Evolutionary conservation across 2,797 vertebrate genomes (phyloP).

Genomic region (Diglossa cyanea): DNA sequence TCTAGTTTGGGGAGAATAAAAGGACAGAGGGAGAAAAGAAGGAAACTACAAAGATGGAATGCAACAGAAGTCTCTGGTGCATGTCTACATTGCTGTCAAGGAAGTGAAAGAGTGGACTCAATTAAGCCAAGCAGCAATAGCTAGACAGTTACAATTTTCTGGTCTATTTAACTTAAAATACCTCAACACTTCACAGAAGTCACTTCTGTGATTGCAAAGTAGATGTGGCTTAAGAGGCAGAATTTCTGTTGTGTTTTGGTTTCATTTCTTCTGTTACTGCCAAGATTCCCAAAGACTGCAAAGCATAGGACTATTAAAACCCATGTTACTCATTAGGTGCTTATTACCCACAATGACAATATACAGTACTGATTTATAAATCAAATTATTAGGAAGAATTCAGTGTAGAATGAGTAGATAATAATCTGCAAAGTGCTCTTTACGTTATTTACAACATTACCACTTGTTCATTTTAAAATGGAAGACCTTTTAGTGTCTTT

Average conservation of each 20-base stretch:
- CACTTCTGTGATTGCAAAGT: neutral
- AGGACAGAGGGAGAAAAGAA: neutral
- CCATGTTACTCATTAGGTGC: neutral
- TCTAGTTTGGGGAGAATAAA: neutral
- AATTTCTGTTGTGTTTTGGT: neutral
- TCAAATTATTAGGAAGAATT: neutral
- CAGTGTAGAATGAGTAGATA: neutral
- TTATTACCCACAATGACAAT: neutral
- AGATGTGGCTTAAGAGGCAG: neutral
- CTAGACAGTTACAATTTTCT: neutral
- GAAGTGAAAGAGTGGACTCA: neutral
- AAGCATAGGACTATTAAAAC: neutral
- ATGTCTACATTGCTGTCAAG: neutral
- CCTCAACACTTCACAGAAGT: neutral
- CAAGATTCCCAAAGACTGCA: neutral
- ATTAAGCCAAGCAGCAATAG: neutral
- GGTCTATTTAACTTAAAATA: neutral
- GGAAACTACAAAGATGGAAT: neutral
- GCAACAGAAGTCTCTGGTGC: neutral
- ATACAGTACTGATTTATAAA: neutral
- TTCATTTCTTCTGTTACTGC: neutral
- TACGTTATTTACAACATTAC: neutral
- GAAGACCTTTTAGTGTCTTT: neutral
- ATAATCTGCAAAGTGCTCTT: neutral
- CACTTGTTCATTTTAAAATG: neutral